Percentiles rank a stretch among this genome's conserved stretches.
Evolutionary conservation across 1,140 invertebrate genomes (phyloP).

Genomic region (honey bee (Apis mellifera)): Amel_HAv3.1 CM009941.2:9942501-9943000

Average conservation of each 20-base stretch:
- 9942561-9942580: background rate
- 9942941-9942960: background rate
- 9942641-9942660: background rate
- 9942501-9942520: conserved; percentile 33
- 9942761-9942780: too few species aligned
- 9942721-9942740: background rate
- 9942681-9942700: too few species aligned
- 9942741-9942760: background rate
- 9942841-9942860: background rate
- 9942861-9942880: background rate
- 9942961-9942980: background rate
- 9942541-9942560: background rate
- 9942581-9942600: too few species aligned
- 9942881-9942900: background rate
- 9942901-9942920: background rate
- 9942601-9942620: background rate
- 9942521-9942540: conserved; percentile 33
- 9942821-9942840: too few species aligned
- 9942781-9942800: too few species aligned
- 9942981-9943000: background rate
- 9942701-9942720: background rate
- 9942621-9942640: background rate
- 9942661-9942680: too few species aligned
- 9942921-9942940: background rate
- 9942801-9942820: too few species aligned